Base-by-base conservation (phyloP, 1,140 invertebrate species). In the Ceratina japonica region DNA sequence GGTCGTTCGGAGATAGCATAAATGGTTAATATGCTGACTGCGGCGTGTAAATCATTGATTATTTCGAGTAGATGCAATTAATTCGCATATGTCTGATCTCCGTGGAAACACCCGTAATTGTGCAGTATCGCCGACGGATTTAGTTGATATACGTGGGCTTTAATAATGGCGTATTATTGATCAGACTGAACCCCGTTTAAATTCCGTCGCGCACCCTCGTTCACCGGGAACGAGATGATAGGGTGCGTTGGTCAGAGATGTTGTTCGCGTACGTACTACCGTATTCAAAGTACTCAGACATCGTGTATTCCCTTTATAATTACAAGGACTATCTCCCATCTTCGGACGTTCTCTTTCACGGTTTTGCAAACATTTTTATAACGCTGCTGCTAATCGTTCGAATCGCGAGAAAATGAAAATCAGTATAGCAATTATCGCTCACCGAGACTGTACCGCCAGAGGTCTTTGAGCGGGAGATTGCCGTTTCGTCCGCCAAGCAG, bases 401-500 rank as follows among this genome's bases (percentile, higher is more conserved):
- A 31, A 31, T 31, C 27, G 4, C 27, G 27, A 10, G 37, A 4
- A 12, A 71, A 70, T 77, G 61, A 54, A 69, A 71, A 63, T 2
- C 58, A 15, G 37, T 44, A 59, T 18, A 31, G 44, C 24, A 52
- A 77, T 77, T 62, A 71, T 71, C 71, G 93, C 94, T 94, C 87
- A 97, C 96, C 94, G 20, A 97, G 93, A 86, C 95, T 95, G 87
- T 97, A 97, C 86, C 94, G 94, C 97, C 97, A 98, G 75, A 98
- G 94, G 92, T 98, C 97, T 89, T 96, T 95, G 64, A 97, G 93
- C 1, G 96, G 96, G 69, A 97, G 91, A 89, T 96, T 96, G 44
- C 96, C 96, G 91, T 96, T 97, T 51, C 96, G 92, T 10, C 97
- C 97, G 2, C 97, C 97, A 64, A 97, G 93, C 56, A 98, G 93